phyloP scores from a whole-genome alignment of 2,888 invertebrate genomes.

The Cordilura impudica region DNA sequence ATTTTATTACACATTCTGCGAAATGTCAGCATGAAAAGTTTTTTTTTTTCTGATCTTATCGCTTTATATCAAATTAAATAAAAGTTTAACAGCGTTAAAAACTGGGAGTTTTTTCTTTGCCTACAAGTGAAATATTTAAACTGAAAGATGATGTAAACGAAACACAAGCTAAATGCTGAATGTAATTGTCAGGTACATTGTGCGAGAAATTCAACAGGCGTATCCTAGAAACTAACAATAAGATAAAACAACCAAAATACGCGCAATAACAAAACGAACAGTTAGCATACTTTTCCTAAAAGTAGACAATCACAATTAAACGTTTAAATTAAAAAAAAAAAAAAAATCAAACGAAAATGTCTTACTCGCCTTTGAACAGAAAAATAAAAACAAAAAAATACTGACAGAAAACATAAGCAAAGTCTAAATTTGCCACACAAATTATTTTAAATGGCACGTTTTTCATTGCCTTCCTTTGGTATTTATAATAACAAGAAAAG shows the following conservation, averaged over 20 bases:
- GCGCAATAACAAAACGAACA: constrained; percentile 9
- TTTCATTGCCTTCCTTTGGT: not conserved
- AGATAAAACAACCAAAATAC: not conserved
- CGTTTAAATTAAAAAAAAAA: constrained; percentile 5
- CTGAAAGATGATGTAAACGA: not conserved
- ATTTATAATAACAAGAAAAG: not conserved
- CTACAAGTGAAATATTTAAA: not conserved
- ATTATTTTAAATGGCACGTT: not conserved
- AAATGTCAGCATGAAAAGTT: too few relatives aligned
- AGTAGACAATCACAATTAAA: constrained; percentile 40
- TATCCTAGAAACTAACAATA: not conserved
- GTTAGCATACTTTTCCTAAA: constrained; percentile 14
- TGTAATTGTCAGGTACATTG: constrained; percentile 25
- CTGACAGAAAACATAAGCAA: constrained; percentile 53
- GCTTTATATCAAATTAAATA: constrained; percentile 36
- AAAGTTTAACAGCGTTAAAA: constrained; percentile 9
- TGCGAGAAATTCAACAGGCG: constrained; percentile 14
- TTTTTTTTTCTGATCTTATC: too few relatives aligned
- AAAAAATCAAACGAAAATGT: constrained; percentile 1
- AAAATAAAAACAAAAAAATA: constrained; percentile 11
- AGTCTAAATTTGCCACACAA: constrained; percentile 38
- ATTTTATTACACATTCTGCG: too few relatives aligned
- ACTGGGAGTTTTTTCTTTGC: not conserved
- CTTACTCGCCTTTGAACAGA: not conserved
- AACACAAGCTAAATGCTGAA: constrained; percentile 20